Conservation (phyloP, 1,140 invertebrate genomes). For the Eueides isabella region DNA sequence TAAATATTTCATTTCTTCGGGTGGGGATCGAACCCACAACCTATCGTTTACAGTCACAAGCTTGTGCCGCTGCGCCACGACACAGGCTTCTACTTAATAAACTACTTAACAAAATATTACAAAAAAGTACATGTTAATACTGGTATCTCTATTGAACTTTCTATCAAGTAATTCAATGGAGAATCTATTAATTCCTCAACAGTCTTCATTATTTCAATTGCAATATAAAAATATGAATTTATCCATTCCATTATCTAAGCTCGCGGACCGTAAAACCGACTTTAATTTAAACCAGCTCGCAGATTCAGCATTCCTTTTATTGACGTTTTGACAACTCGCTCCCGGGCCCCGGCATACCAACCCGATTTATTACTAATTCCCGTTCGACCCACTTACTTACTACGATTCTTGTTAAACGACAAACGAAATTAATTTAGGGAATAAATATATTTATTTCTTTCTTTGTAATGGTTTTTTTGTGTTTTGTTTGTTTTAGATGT, state of each 20-base stretch:
- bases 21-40: too few relatives aligned
- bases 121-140: not conserved
- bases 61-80: too few relatives aligned
- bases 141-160: too few relatives aligned
- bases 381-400: conserved; percentile 45
- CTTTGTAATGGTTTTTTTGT: not conserved
- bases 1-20: too few relatives aligned
- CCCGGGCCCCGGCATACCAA: conserved; percentile 35
- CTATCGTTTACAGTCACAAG: too few relatives aligned
- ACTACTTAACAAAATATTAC: too few relatives aligned
- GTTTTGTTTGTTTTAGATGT: not conserved
- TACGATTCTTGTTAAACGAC: conserved; percentile 37
- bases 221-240: conserved; percentile 7
- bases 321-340: conserved; percentile 50
- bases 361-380: conserved; percentile 47
- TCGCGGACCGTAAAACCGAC: conserved; percentile 9
- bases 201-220: not conserved
- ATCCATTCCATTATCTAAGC: conserved; percentile 10
- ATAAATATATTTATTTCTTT: not conserved
- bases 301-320: conserved; percentile 40
- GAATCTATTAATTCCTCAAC: not conserved
- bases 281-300: conserved; percentile 22
- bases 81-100: too few relatives aligned
- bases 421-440: conserved; percentile 43
- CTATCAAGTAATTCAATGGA: too few relatives aligned